Percentiles rank a stretch among this genome's conserved stretches.
Evolutionary conservation across 2,888 invertebrate genomes (phyloP).

Genomic region (Charanyca ferruginea): DNA sequence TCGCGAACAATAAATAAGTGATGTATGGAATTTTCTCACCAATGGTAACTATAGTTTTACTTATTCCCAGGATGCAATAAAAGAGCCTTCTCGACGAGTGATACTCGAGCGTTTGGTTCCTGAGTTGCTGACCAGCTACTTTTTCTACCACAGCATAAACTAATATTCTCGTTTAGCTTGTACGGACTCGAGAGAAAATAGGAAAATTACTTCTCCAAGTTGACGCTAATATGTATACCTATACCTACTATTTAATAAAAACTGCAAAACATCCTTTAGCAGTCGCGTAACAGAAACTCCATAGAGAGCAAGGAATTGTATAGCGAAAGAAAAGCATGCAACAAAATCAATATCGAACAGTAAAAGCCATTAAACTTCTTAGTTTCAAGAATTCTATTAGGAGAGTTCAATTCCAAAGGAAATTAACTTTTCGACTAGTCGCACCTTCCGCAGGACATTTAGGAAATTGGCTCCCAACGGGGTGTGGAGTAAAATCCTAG

Average conservation of each 20-base stretch:
- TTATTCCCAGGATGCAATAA: too few species aligned
- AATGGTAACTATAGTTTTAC: too few species aligned
- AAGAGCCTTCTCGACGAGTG: too few species aligned
- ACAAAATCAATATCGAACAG: constrained; percentile 25
- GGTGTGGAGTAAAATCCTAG: constrained; percentile 12
- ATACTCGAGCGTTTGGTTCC: too few species aligned
- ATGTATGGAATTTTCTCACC: too few species aligned
- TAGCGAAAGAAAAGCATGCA: constrained; percentile 1
- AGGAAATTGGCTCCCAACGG: constrained; percentile 39
- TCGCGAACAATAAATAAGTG: too few species aligned
- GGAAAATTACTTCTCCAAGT: background rate
- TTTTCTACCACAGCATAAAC: background rate
- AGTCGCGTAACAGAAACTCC: background rate
- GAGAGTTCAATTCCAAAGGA: constrained; percentile 46
- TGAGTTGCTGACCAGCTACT: background rate
- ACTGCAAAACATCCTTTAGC: background rate
- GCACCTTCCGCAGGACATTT: constrained; percentile 29
- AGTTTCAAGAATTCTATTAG: constrained; percentile 36
- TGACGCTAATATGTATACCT: background rate
- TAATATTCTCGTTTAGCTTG: background rate
- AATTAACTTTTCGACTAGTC: constrained; percentile 42
- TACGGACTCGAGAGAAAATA: background rate
- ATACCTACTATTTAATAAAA: background rate
- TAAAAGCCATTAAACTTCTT: constrained; percentile 33
- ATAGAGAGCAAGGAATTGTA: background rate